Evolutionary conservation across 1,140 invertebrate genomes (phyloP).

Genomic region (Neodiprion virginianus): DNA sequence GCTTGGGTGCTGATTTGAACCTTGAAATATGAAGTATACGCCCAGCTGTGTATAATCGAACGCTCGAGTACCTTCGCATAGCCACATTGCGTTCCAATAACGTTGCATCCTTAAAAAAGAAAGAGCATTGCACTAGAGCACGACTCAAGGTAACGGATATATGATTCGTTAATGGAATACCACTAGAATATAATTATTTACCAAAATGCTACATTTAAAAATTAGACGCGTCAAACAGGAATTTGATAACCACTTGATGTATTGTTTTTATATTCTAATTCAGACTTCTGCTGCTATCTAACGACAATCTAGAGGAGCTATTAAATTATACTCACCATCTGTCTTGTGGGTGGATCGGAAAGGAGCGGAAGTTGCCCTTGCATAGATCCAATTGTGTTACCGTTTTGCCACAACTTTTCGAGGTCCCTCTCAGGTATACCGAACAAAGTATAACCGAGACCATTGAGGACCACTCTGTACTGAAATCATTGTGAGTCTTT

Average conservation of each 20-base stretch:
- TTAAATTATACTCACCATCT: constrained; percentile 36
- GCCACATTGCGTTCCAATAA: constrained; percentile 71
- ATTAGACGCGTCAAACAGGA: no score
- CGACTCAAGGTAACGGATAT: no score
- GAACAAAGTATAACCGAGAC: constrained; percentile 77
- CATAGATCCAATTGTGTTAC: constrained; percentile 65
- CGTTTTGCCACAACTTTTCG: constrained; percentile 73
- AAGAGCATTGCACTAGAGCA: background rate
- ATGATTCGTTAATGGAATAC: no score
- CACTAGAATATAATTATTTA: no score
- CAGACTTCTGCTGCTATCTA: background rate
- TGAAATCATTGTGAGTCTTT: constrained; percentile 51
- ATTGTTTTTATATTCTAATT: background rate
- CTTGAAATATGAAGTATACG: constrained; percentile 75
- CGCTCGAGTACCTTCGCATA: constrained; percentile 71
- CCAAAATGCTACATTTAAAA: no score
- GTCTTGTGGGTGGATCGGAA: constrained; percentile 50
- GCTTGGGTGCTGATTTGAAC: constrained; percentile 58
- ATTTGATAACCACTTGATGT: no score
- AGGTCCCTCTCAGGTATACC: constrained; percentile 75
- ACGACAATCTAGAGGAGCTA: no score
- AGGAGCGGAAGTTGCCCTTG: constrained; percentile 61
- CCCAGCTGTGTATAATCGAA: constrained; percentile 73
- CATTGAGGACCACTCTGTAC: constrained; percentile 81
- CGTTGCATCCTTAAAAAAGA: constrained; percentile 65